Evolutionary conservation across 2,113 vertebrate genomes (phyloP).

Genomic region (Colistium nudipinnis): DNA sequence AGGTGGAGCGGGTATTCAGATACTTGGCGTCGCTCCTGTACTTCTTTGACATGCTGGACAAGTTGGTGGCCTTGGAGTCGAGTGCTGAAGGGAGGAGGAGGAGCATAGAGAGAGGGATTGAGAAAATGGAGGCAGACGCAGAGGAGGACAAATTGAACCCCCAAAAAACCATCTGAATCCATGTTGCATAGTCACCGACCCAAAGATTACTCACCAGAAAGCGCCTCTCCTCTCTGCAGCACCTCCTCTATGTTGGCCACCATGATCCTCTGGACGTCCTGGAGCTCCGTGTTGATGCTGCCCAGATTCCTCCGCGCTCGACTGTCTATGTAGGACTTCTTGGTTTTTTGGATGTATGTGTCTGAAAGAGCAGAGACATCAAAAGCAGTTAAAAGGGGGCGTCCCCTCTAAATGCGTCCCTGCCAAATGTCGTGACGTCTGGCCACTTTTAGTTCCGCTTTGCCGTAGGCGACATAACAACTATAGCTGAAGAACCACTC

Average conservation of each 20-base stretch:
- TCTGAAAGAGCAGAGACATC: slow-evolving; percentile 77
- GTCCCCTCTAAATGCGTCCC: no score
- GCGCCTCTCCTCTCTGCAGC: slow-evolving; percentile 93
- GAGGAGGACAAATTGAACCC: background rate
- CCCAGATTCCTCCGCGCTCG: slow-evolving; percentile 94
- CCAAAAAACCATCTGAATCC: no score
- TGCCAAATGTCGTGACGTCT: background rate
- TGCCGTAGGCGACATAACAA: no score
- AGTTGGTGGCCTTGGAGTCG: slow-evolving; percentile 97
- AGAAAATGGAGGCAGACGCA: background rate
- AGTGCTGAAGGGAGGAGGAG: slow-evolving; percentile 83
- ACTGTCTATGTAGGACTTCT: slow-evolving; percentile 98
- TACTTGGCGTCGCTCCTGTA: slow-evolving; percentile 98
- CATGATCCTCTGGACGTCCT: slow-evolving; percentile 99
- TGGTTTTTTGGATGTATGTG: slow-evolving; percentile 99
- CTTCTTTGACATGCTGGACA: slow-evolving; percentile 98
- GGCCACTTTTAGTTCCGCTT: background rate
- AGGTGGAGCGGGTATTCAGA: slow-evolving; percentile 98
- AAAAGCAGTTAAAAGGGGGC: background rate
- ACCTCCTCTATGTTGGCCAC: slow-evolving; percentile 99
- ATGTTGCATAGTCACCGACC: no score
- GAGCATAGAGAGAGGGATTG: background rate
- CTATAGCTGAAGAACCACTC: no score
- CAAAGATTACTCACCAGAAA: slow-evolving; percentile 89
- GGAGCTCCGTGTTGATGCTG: slow-evolving; percentile 97